Percentiles rank a stretch among this genome's conserved stretches.
Evolutionary conservation across 1,140 invertebrate species (phyloP).

Genomic region (Zaprionus gabonicus): DNA sequence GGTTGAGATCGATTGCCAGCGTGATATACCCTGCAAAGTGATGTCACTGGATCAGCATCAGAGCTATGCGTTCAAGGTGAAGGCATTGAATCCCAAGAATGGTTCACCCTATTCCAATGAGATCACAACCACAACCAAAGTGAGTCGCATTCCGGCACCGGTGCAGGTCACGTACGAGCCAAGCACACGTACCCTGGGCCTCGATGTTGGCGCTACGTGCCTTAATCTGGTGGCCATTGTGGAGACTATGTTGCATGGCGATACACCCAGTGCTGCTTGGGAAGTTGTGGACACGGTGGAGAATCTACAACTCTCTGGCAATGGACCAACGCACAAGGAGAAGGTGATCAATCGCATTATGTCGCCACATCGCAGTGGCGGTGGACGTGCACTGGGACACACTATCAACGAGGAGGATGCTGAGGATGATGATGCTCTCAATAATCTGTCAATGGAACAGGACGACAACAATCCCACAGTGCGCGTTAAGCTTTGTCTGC

Average conservation of each 20-base stretch:
- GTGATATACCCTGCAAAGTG: constrained; percentile 94
- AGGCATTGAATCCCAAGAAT: constrained; percentile 93
- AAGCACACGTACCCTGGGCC: constrained; percentile 89
- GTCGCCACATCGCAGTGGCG: constrained; percentile 77
- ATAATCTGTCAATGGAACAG: constrained; percentile 85
- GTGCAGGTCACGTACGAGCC: constrained; percentile 93
- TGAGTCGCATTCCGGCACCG: constrained; percentile 92
- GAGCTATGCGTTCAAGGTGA: constrained; percentile 93
- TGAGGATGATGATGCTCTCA: constrained; percentile 84
- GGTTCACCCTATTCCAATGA: constrained; percentile 94
- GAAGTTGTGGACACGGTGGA: constrained; percentile 89
- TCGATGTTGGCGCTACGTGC: constrained; percentile 91
- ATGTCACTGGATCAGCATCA: constrained; percentile 93
- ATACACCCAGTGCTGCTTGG: constrained; percentile 87
- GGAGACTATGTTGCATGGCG: constrained; percentile 87
- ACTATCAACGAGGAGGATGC: constrained; percentile 81
- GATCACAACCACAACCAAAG: constrained; percentile 90
- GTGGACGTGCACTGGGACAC: constrained; percentile 85
- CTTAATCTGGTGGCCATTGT: constrained; percentile 89
- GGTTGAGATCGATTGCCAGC: constrained; percentile 93
- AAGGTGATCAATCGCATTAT: constrained; percentile 87
- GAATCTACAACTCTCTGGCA: constrained; percentile 88
- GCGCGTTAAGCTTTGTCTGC: constrained; percentile 91
- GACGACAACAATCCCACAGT: constrained; percentile 88
- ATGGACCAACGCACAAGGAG: constrained; percentile 88